Conservation (phyloP, 2,113 vertebrate genomes). For the Vicugna pacos region DNA sequence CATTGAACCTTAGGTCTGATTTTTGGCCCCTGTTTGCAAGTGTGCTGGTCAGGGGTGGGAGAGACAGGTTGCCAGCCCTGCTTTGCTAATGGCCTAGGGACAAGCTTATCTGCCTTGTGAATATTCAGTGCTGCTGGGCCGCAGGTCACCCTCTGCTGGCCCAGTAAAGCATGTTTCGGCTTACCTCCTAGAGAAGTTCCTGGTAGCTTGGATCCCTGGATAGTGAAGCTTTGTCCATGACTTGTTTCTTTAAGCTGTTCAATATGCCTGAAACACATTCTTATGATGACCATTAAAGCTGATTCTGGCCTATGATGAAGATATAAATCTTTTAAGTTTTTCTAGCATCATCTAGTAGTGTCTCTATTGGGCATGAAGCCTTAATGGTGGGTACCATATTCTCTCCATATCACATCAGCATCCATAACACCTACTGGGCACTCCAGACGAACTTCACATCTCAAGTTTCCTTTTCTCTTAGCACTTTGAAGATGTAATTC, state of each 20-base stretch:
- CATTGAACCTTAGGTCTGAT: neutral
- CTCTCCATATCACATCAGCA: neutral
- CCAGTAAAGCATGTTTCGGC: neutral
- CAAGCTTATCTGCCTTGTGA: neutral
- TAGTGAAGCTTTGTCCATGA: neutral
- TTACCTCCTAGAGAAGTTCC: neutral
- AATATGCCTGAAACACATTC: neutral
- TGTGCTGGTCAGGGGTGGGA: neutral
- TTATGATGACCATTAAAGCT: neutral
- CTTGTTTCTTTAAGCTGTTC: neutral
- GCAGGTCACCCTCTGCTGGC: too few species aligned
- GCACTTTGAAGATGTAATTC: neutral
- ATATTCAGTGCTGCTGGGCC: neutral
- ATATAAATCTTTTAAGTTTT: neutral
- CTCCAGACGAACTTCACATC: neutral
- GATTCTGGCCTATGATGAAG: neutral
- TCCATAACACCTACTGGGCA: neutral
- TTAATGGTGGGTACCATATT: neutral
- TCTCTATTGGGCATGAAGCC: neutral
- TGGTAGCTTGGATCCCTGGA: neutral
- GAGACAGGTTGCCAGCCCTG: too few species aligned
- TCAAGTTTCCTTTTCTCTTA: neutral
- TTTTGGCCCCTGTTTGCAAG: neutral
- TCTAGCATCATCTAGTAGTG: neutral
- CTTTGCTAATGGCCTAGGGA: neutral